Base-by-base conservation (phyloP, 2,113 vertebrate genomes). In the Callipepla squamata region DNA sequence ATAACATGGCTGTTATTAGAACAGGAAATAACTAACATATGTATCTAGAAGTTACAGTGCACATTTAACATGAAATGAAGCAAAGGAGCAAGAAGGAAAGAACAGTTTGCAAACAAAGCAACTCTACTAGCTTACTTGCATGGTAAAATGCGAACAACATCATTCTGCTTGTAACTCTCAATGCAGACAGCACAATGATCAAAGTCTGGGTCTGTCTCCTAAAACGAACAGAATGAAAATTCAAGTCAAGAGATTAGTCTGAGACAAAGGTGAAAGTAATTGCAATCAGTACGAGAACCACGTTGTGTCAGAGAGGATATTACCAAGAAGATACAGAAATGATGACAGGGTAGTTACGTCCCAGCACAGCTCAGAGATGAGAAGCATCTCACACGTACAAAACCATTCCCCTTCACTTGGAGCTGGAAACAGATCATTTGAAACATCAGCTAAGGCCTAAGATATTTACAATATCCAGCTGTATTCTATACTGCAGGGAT, bases 121-220 rank as follows among this genome's bases (percentile, higher is more conserved):
- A 84, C 82, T 96, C 66, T 61, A 69, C 58, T 80, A 51, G 92
- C 99, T 98, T 98, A 99, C 99, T 99, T 99, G 99, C 99, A 99
- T 22, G 99, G 99, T 57, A 99, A 98, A 93, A 99, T 98, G 45
- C 99, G 98, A 66, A 99, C 99, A 83, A 99, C 98, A 50, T 99
- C 99, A 3, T 99, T 99, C 66, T 99, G 98, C 95, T 99, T 99
- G 96, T 99, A 99, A 61, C 98, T 98, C 94, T 99, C 99, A 45
- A 99, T 99, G 94, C 99, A 99, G 85, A 99, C 99, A 2, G 99
- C 99, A 93, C 99, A 99, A 92, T 99, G 99, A 97, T 99, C 99
- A 89, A 99, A 99, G 97, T 99, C 99, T 47, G 99, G 98, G 80
- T 99, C 99, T 7, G 99, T 99, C 95, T 99, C 99, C 99, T 99